Percentiles rank a stretch among this genome's conserved stretches.
phyloP scores from a whole-genome alignment of 2,888 invertebrate species.

The Epinotia brunnichana region DNA sequence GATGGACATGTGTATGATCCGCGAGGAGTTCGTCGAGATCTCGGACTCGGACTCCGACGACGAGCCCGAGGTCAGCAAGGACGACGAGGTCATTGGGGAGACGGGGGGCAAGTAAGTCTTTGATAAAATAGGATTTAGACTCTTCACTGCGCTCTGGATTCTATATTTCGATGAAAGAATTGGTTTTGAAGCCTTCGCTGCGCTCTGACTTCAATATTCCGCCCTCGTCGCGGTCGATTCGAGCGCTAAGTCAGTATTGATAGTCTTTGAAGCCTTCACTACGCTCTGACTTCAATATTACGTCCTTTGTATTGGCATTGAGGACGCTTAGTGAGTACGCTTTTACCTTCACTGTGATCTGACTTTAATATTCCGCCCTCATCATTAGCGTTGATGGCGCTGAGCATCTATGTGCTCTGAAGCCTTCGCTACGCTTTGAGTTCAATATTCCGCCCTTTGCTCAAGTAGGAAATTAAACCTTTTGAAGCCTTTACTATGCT shows the following conservation, averaged over 20 bases:
- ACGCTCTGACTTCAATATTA: neutral
- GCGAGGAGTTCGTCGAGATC: conserved; percentile 72
- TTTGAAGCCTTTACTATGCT: too few relatives aligned
- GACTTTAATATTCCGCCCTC: too few relatives aligned
- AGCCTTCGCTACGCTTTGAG: too few relatives aligned
- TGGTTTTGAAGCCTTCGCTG: neutral
- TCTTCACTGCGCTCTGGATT: neutral
- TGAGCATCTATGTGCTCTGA: too few relatives aligned
- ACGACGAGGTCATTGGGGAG: conserved; percentile 56
- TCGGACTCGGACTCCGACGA: conserved; percentile 78
- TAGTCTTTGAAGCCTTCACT: neutral
- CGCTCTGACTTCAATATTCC: neutral
- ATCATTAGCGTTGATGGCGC: too few relatives aligned
- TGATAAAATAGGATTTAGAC: too few relatives aligned
- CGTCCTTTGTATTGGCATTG: neutral
- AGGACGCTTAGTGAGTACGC: too few relatives aligned
- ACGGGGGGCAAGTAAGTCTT: conserved; percentile 62
- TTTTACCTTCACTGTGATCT: too few relatives aligned
- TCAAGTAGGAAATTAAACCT: too few relatives aligned
- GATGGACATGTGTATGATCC: conserved; percentile 55
- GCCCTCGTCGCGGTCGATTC: neutral
- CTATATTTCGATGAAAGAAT: neutral
- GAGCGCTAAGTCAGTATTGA: neutral
- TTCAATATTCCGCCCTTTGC: too few relatives aligned
- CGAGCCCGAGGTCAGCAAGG: conserved; percentile 52